Percentiles rank a stretch among this genome's conserved stretches.
Evolutionary conservation across 2,113 vertebrate species (phyloP).

Genomic region (Axis porcinus): DNA sequence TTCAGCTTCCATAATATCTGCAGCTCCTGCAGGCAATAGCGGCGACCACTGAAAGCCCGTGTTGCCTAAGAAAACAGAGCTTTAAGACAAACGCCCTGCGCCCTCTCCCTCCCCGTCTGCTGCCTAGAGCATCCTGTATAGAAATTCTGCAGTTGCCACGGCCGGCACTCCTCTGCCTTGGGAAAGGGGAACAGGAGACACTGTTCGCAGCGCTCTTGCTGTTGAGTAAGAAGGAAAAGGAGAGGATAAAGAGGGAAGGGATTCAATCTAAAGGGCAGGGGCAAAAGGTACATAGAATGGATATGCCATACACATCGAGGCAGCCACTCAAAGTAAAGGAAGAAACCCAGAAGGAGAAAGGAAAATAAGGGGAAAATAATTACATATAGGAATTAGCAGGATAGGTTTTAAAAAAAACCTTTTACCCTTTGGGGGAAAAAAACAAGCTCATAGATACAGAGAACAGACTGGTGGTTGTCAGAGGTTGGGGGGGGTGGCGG

Average conservation of each 20-base stretch:
- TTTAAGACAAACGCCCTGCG: not conserved
- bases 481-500: not conserved
- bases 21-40: not conserved
- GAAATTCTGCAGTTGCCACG: not conserved
- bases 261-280: not conserved
- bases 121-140: not conserved
- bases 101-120: not conserved
- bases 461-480: not conserved
- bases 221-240: not conserved
- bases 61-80: not conserved
- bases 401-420: not conserved
- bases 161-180: rapidly evolving
- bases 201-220: not conserved
- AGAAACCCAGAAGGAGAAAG: constrained; percentile 17
- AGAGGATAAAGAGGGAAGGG: not conserved
- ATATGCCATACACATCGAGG: not conserved
- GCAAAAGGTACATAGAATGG: not conserved
- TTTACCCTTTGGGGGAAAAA: not conserved
- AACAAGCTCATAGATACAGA: not conserved
- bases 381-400: not conserved
- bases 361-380: not conserved
- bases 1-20: not conserved
- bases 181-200: not conserved
- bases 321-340: not conserved
- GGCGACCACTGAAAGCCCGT: not conserved